Evolutionary conservation across 2,797 vertebrate genomes (phyloP), one percentile per base, ranked within the genome.

Genomic region (Anguilla megastoma): DNA sequence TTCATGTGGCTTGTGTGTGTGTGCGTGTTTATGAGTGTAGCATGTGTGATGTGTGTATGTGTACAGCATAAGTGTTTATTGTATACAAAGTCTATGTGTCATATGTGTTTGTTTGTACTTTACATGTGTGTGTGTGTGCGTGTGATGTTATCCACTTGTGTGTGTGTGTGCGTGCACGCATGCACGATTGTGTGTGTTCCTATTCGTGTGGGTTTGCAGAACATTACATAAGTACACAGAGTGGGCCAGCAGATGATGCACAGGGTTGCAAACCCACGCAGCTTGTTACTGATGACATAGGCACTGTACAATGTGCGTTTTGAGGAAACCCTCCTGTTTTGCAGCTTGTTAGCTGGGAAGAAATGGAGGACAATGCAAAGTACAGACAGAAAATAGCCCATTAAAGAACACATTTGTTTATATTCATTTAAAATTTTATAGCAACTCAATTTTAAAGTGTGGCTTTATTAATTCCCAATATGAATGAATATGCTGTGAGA

Each of bases 211-310:
- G 66, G 83, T 48, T 52, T 66, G 18, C 3, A 85, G 50, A n/a
- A 52, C 36, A 66, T 86, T 66, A 66, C 41, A 69, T 86, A 86
- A 86, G 36, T 58, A 24, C 33, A 58, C 30, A 48, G 54, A 45
- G 56, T 86, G 60, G 60, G 85, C 33, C 85, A 69, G 85, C 58
- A 85, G 56, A 85, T 85, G 84, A 86, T 45, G 85, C 33, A 12
- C 58, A 69, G 33, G 85, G 85, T 66, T 33, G 58, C 14, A 84
- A 84, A 84, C 82, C 82, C 82, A 85, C 54, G 30, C 84, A 60
- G 54, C n/a, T 60, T 8, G 30, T 60, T 58, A 60, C n/a, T 66
- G 84, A 85, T 33, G 84, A 63, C n/a, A 85, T 24, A 63, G 30
- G 14, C 30, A 58, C 10, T 76, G 18, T 48, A 18, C 41, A 45